Evolutionary conservation across 2,113 vertebrate genomes (phyloP).

Genomic region (Colaptes auratus): DNA sequence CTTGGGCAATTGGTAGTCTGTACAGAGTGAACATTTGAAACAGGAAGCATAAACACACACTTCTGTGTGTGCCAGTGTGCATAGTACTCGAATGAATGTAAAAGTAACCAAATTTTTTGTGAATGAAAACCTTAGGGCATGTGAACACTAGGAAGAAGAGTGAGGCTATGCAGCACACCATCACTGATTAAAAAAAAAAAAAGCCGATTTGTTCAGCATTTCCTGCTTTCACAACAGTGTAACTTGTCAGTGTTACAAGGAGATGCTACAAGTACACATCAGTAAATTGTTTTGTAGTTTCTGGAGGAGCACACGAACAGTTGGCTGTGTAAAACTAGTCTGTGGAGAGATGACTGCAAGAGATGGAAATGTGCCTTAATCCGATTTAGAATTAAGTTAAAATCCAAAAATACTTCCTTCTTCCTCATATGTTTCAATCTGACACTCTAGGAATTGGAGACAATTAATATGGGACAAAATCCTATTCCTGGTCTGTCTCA

Average conservation of each 20-base stretch:
- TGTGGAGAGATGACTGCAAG: background rate
- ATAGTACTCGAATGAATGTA: background rate
- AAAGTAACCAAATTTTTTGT: background rate
- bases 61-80: background rate
- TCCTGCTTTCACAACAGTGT: background rate
- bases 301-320: background rate
- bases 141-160: background rate
- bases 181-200: background rate
- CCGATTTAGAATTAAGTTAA: background rate
- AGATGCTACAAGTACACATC: background rate
- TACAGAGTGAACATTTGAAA: background rate
- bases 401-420: background rate
- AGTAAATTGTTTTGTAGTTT: background rate
- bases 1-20: background rate
- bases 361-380: background rate
- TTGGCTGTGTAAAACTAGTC: background rate
- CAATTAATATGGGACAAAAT: background rate
- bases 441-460: background rate
- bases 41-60: background rate
- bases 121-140: background rate
- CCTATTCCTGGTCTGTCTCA: background rate
- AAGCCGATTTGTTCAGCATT: background rate
- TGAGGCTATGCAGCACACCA: accelerated
- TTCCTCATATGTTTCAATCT: background rate
- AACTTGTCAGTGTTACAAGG: background rate